Percentiles rank a stretch among this genome's conserved stretches.
phyloP scores from a whole-genome alignment of 1,140 invertebrate genomes.

The Papilio glaucus region DNA sequence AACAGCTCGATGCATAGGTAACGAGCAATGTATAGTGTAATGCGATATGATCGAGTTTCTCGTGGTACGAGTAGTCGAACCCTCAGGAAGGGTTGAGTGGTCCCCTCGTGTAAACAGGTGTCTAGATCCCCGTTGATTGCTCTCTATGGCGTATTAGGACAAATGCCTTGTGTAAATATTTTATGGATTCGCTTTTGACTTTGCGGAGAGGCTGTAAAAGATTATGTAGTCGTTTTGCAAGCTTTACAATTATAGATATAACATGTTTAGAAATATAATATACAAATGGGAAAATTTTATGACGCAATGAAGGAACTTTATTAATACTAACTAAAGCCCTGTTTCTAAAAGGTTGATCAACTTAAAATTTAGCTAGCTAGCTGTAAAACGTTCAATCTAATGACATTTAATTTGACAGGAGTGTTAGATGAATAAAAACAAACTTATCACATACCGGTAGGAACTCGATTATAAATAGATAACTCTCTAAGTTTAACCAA shows the following conservation, averaged over 20 bases:
- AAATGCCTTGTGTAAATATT: conserved; percentile 49
- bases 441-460: no score
- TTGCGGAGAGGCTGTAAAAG: conserved; percentile 4
- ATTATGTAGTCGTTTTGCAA: conserved; percentile 10
- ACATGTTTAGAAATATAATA: no score
- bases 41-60: conserved; percentile 15
- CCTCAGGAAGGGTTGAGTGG: conserved; percentile 41
- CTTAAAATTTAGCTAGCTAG: no score
- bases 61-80: neutral
- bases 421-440: no score
- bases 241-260: neutral
- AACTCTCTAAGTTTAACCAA: no score
- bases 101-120: conserved; percentile 52
- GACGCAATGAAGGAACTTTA: no score
- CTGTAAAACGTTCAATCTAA: no score
- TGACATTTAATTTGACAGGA: no score
- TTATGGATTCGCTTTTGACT: conserved; percentile 40
- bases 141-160: conserved; percentile 46
- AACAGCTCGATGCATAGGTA: conserved; percentile 19
- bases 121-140: conserved; percentile 45
- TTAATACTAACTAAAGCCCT: no score
- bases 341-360: no score
- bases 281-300: no score
- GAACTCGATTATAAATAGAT: no score
- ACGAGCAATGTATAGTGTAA: conserved; percentile 20